Base-by-base conservation (phyloP, 2,113 vertebrate genomes). In the Atlantisia rogersi region DNA sequence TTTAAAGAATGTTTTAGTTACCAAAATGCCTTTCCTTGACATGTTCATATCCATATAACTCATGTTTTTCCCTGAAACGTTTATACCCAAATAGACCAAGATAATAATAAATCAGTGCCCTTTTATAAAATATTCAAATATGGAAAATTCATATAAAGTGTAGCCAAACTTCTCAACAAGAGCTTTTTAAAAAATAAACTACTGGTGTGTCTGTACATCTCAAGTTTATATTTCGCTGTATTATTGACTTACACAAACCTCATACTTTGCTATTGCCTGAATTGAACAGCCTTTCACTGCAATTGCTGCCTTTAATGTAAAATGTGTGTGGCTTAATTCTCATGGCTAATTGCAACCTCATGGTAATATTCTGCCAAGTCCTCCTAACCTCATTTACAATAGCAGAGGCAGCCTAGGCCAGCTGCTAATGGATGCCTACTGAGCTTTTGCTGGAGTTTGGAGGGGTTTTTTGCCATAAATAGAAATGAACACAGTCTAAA, bases 261-360 rank as follows among this genome's bases (percentile, higher is more conserved):
- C 3, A 0, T 31, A 39, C 86, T 97, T 92, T 79, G 62, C 87
- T 73, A 39, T 74, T 73, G 42, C 12, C 62, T 85, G 70, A 78
- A 62, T 31, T 48, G 29, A 94, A 44, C 21, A 69, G 73, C n/a
- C 29, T 79, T 95, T 65, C 73, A 28, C 50, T 73, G 58, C 52
- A 71, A 92, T 60, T 64, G 25, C 60, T 86, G 78, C 60, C 65
- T 91, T 89, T 74, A 77, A 71, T 31, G 46, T 79, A 42, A 69
- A 89, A 87, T 39, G 78, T 62, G 86, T 86, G 84, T 83, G 76
- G 79, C 42, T 44, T 58, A 70, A 86, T 76, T 86, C 64, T 88
- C 52, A 60, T 68, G 4, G 32, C 52, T 90, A 90, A 92, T 81
- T 93, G 73, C 48, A 92, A 53, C 80, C 94, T 92, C 60, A 86